Base-by-base conservation (phyloP, 1,140 invertebrate genomes). In the Mercenaria mercenaria region DNA sequence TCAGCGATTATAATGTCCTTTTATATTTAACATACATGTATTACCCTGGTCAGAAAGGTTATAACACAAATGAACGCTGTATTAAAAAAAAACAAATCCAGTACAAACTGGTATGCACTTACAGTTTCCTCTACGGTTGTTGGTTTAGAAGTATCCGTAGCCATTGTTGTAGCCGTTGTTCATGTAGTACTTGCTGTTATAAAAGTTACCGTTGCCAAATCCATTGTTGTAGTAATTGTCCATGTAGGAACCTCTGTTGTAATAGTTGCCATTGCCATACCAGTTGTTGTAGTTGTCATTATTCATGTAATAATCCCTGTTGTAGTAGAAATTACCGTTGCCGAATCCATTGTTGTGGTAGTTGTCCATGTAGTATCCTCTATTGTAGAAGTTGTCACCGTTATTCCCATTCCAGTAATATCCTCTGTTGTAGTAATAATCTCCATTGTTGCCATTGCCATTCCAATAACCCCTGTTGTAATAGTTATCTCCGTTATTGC, bases 341-440 rank as follows among this genome's bases (percentile, higher is more conserved):
- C 59, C 59, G 15, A 29, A 8, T 4, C 23, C 20, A 26, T 64
- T 64, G 26, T 64, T 56, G 11, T 15, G 4, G 52, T 56, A 20
- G 26, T 29, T 64, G 59, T 64, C 29, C 59, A 64, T 64, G 59
- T 64, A 64, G n/a, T 64, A 64, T 29, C 59, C 59, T 64, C 59
- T 64, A 26, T 64, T 64, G n/a, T n/a, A 64, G n/a, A 29, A 3
- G 26, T n/a, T n/a, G 15, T 64, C 29, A 4, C 6, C 1, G 26
- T 64, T 15, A 64, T 64, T 64, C 3, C 59, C 59, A 29, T 64
- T 64, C 59, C 59, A 64, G 59, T 64, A 64, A 29, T 64, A 29
- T 29, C 59, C 59, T 26, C 59, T 10, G 59, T 29, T n/a, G 59
- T 64, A 64, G n/a, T 64, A 64, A n/a, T n/a, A n/a, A n/a, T n/a